A percentile compares a stretch with the other conserved stretches of the same genome.
phyloP scores from a whole-genome alignment of 2,113 vertebrate genomes.

The Mola mola region DNA sequence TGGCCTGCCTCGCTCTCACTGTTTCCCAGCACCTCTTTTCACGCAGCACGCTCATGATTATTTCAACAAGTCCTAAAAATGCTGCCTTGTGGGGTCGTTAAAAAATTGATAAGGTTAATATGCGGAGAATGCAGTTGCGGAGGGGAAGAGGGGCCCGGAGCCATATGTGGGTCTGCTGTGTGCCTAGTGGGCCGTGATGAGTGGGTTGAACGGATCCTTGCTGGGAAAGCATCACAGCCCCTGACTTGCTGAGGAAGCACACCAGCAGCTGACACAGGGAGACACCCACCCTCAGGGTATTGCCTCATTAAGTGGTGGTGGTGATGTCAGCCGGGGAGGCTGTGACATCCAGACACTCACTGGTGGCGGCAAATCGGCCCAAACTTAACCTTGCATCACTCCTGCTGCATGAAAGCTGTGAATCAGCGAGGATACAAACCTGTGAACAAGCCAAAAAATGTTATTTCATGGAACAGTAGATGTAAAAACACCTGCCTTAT shows the following conservation, averaged over 20 bases:
- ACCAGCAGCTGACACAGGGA: constrained; percentile 32
- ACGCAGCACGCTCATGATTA: constrained; percentile 70
- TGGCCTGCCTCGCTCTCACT: constrained; percentile 35
- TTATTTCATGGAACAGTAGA: constrained; percentile 9
- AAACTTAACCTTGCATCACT: not conserved
- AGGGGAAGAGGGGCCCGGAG: constrained; percentile 43
- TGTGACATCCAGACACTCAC: not conserved
- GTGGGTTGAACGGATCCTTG: constrained; percentile 56
- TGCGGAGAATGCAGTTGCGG: constrained; percentile 61
- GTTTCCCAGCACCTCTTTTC: constrained; percentile 36
- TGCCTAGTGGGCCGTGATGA: constrained; percentile 63
- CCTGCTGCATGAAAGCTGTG: constrained; percentile 4
- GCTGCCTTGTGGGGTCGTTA: constrained; percentile 58
- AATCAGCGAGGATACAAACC: constrained; percentile 14
- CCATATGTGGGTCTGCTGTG: constrained; percentile 54
- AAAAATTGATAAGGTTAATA: constrained; percentile 73
- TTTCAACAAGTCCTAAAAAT: constrained; percentile 74
- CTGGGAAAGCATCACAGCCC: constrained; percentile 55
- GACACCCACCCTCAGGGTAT: constrained; percentile 34
- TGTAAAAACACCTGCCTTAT: constrained; percentile 15
- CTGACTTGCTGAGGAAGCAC: constrained; percentile 36
- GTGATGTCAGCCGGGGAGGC: not conserved
- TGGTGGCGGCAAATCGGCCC: constrained; percentile 12
- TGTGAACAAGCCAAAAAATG: not conserved
- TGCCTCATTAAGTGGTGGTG: not conserved